Conservation (phyloP, 2,888 invertebrate genomes). For the Eristalis pertinax region DNA sequence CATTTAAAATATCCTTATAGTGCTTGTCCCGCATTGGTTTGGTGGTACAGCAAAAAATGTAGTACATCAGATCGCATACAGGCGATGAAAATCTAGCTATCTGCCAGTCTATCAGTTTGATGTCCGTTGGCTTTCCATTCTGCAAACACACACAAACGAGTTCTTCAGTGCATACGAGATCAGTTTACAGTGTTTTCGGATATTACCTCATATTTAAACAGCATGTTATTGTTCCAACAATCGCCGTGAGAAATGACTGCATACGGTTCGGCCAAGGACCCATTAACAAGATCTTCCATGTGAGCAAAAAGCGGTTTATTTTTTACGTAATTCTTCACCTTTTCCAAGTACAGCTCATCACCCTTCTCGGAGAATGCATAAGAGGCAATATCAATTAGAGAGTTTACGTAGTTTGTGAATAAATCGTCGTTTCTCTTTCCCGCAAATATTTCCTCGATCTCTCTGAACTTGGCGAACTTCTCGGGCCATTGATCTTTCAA, state of each 20-base stretch:
- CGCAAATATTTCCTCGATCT: conserved; percentile 76
- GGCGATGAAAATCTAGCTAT: conserved; percentile 78
- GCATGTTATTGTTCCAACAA: conserved; percentile 80
- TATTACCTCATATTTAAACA: conserved; percentile 75
- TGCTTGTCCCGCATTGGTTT: conserved; percentile 75
- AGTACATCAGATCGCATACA: conserved; percentile 77
- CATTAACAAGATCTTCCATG: conserved; percentile 73
- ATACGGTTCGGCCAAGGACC: conserved; percentile 77
- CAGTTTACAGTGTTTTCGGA: neutral
- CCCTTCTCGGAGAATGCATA: conserved; percentile 68
- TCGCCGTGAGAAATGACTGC: conserved; percentile 79
- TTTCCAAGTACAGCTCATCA: conserved; percentile 67
- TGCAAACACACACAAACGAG: conserved; percentile 29
- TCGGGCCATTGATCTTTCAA: conserved; percentile 76
- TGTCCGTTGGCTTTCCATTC: conserved; percentile 73
- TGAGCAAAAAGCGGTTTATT: conserved; percentile 74
- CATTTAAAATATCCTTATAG: conserved; percentile 75
- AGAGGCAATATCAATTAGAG: conserved; percentile 74
- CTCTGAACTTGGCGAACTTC: conserved; percentile 72
- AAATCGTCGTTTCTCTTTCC: conserved; percentile 74
- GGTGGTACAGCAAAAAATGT: conserved; percentile 77
- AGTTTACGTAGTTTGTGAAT: conserved; percentile 75
- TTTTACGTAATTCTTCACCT: conserved; percentile 73
- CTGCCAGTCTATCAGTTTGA: conserved; percentile 79
- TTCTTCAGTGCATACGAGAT: neutral